Percentiles rank a stretch among this genome's conserved stretches.
phyloP scores from a whole-genome alignment of 2,113 vertebrate species.

The Mus pahari region DNA sequence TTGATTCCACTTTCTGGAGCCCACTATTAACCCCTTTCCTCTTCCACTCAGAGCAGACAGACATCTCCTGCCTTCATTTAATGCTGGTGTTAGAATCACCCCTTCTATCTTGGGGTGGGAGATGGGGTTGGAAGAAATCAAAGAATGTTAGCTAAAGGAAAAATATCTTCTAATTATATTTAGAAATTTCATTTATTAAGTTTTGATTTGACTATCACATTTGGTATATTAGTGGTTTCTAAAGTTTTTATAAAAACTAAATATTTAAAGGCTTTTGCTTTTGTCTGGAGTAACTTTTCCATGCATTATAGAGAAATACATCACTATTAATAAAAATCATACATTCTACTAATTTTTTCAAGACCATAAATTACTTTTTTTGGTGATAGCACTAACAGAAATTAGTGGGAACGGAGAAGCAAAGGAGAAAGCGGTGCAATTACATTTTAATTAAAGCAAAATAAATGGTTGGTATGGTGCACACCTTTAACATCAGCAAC shows the following conservation, averaged over 20 bases:
- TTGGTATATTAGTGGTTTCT: background rate
- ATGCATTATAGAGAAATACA: background rate
- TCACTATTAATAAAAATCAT: background rate
- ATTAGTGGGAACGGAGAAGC: background rate
- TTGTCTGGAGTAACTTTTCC: background rate
- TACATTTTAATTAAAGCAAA: background rate
- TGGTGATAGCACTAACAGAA: background rate
- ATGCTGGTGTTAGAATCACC: fast-evolving
- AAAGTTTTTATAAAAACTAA: background rate
- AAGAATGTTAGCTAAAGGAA: background rate
- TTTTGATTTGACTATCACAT: background rate
- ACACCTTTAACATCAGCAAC: background rate
- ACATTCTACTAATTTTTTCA: background rate
- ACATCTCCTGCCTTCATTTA: background rate
- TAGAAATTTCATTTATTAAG: background rate
- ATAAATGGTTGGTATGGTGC: background rate
- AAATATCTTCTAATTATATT: background rate
- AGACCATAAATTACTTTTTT: background rate
- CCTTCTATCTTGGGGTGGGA: background rate
- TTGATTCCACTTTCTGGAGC: background rate
- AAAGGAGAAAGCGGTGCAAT: background rate
- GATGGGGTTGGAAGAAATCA: background rate
- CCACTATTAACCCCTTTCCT: background rate
- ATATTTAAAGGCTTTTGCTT: background rate
- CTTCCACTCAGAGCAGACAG: background rate